These are phyloP conservation scores for Mesorhabditis belari DNA, from an alignment of 2,888 invertebrate species.

Conservation along the genomic window DNA sequence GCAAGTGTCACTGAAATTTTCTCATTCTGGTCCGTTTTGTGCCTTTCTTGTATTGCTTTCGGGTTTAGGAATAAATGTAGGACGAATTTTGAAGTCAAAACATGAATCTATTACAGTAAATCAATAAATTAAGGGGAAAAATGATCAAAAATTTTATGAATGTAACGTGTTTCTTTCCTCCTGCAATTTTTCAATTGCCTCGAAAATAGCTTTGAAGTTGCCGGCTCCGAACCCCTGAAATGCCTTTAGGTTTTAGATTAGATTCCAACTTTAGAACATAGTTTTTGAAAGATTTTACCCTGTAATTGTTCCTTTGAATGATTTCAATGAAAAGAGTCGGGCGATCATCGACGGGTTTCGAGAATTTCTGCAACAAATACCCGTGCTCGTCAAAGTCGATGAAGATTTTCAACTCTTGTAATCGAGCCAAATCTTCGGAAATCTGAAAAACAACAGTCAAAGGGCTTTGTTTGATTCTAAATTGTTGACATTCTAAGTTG, in stretches of 20 bases:
- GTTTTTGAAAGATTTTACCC: slow-evolving; percentile 45
- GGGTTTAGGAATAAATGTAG: no score
- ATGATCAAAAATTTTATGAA: no score
- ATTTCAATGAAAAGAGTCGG: slow-evolving; percentile 94
- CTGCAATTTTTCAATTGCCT: slow-evolving; percentile 92
- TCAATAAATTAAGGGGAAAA: no score
- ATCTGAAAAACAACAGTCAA: slow-evolving; percentile 20
- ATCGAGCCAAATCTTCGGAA: slow-evolving; percentile 52
- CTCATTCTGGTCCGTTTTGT: no score
- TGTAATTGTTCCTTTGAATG: slow-evolving; percentile 86
- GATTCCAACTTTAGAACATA: no score
- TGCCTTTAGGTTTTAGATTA: no score
- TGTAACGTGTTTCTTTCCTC: slow-evolving; percentile 87
- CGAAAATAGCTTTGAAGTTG: slow-evolving; percentile 94
- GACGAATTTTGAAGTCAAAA: no score
- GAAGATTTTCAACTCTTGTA: slow-evolving; percentile 78
- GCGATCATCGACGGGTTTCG: slow-evolving; percentile 87
- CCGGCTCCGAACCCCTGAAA: slow-evolving; percentile 94
- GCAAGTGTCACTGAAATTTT: no score
- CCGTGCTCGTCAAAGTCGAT: slow-evolving; percentile 97
- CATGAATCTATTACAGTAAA: no score
- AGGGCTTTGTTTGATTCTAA: neutral
- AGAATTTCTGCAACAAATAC: slow-evolving; percentile 74
- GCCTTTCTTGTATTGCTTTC: no score
- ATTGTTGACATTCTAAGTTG: neutral